Evolutionary conservation across 2,888 invertebrate species (phyloP), one percentile per base, ranked within the genome.

Genomic region (Chrysotoxum bicinctum): DNA sequence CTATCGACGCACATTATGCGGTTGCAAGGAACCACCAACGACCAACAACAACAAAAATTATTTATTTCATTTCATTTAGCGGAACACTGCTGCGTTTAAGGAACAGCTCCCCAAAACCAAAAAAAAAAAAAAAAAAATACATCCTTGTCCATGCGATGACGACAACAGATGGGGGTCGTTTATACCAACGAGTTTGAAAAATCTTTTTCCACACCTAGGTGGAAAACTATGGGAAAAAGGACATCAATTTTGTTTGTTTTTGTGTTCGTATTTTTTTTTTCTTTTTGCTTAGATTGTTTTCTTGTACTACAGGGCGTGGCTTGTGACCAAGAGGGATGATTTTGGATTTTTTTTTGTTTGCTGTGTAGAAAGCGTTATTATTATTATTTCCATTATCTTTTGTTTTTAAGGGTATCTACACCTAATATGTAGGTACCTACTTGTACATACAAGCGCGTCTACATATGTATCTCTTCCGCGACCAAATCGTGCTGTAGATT

Each of bases 271-370:
- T 76, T 43, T 68, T 26, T 66, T 75, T 73, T 12, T 86, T 88
- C 88, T 88, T 87, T 83, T 87, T 87, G n/a, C n/a, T 88, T 88
- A 88, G 66, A 66, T 66, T 81, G 87, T 88, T 89, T 89, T 90
- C 88, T 88, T 88, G 88, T 88, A 40, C 45, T 64, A 32, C 45
- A 89, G 90, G 91, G 91, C 91, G 91, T 91, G 91, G 91, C 90
- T 90, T 90, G 88, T 89, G 89, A 89, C 89, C 90, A 89, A 87
- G 84, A 83, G 89, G 83, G 86, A 83, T 79, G 85, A 83, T 87
- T 70, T 78, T 66, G 37, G 30, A 69, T 52, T 58, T 45, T 45
- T 62, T n/a, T 16, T 76, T 78, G 62, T 69, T 77, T 66, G 35
- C 69, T 32, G 26, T 68, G 72, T 69, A 66, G 62, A 78, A 82